These are phyloP conservation scores for Eupithecia vulgata DNA, from an alignment of 2,888 invertebrate genomes.

Conservation along the genomic window DNA sequence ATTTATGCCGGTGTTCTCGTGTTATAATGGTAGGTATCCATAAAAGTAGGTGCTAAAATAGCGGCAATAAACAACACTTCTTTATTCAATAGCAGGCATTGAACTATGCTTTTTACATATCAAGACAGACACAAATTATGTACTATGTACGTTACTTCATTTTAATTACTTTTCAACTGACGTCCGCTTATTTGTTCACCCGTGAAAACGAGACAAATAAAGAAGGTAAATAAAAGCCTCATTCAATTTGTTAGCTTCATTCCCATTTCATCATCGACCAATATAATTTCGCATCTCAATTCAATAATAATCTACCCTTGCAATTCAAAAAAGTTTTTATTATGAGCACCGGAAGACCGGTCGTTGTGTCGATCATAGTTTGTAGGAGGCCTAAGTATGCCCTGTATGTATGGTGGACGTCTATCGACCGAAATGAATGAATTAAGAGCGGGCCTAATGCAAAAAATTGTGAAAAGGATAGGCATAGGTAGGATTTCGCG, in stretches of 20 bases:
- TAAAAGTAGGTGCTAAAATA: neutral
- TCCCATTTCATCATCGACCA: neutral
- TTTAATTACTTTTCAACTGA: neutral
- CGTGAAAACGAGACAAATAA: neutral
- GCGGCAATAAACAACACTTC: neutral
- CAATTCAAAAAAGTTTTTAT: too few species aligned
- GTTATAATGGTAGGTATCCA: neutral
- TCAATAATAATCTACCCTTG: too few species aligned
- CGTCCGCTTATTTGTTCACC: neutral
- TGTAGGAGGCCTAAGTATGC: neutral
- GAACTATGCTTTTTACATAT: neutral
- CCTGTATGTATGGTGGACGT: neutral
- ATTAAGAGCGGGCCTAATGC: too few species aligned
- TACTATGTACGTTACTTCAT: too few species aligned
- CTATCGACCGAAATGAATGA: neutral
- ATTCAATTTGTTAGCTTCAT: neutral
- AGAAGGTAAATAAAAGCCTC: neutral
- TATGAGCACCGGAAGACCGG: too few species aligned
- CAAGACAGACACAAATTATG: neutral
- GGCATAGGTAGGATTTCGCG: too few species aligned
- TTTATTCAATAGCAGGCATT: neutral
- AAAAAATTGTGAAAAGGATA: too few species aligned
- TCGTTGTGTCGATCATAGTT: neutral
- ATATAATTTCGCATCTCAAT: too few species aligned
- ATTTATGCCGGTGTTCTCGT: neutral